These are phyloP conservation scores for Strigops habroptila DNA, from an alignment of 2,113 vertebrate species.

Conservation along the genomic window DNA sequence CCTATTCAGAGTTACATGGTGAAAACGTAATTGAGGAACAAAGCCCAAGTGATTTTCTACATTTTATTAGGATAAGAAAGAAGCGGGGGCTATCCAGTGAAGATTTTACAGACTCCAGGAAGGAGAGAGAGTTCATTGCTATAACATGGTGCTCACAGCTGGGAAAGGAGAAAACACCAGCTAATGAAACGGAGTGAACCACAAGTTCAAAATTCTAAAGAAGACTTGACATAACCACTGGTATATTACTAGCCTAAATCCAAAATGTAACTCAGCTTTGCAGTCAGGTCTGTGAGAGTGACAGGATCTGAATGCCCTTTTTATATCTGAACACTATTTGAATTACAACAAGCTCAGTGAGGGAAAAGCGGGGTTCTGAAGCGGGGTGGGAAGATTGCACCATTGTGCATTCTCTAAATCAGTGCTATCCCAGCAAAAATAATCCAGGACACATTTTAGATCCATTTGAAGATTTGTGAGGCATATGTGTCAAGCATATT, in stretches of 20 bases:
- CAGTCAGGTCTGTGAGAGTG: not conserved
- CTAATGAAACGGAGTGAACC: not conserved
- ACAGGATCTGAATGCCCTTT: not conserved
- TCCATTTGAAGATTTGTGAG: not conserved
- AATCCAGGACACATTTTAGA: not conserved
- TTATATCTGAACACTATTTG: not conserved
- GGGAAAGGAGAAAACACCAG: not conserved
- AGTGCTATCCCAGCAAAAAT: not conserved
- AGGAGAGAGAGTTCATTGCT: not conserved
- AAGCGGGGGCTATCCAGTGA: not conserved
- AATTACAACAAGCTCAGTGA: not conserved
- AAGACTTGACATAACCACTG: not conserved
- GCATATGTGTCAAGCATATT: not conserved
- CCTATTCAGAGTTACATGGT: not conserved
- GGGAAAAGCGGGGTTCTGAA: not conserved
- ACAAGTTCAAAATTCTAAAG: not conserved
- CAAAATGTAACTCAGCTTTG: not conserved
- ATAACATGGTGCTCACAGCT: fast-evolving
- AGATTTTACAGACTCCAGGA: not conserved
- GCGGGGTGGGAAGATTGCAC: no score
- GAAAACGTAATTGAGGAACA: slow-evolving; percentile 4
- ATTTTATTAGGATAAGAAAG: not conserved
- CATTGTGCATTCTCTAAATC: not conserved
- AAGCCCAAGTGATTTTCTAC: not conserved
- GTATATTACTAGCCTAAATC: not conserved